These are phyloP conservation scores for Ptychadena robeensis DNA, from an alignment of 2,797 vertebrate species.

Conservation along the genomic window DNA sequence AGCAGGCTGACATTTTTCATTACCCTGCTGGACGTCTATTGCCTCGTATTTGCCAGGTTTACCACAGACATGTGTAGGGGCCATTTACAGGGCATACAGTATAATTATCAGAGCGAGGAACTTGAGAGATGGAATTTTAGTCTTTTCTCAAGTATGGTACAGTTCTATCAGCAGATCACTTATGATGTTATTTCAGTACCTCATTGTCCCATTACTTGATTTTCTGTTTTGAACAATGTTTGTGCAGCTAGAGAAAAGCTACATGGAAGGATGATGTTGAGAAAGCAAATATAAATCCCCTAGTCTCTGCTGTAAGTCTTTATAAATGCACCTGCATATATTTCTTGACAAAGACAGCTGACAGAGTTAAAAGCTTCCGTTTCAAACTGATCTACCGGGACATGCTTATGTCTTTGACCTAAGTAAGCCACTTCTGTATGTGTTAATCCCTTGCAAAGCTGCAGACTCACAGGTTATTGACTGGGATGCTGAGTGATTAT, in stretches of 20 bases:
- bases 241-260: not conserved
- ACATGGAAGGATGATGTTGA: not conserved
- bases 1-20: too few relatives aligned
- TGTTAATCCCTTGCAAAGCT: slow-evolving; percentile 55
- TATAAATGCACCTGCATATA: slow-evolving; percentile 22
- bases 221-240: not conserved
- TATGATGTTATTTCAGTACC: not conserved
- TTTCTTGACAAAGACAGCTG: slow-evolving; percentile 35
- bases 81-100: too few relatives aligned
- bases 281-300: not conserved
- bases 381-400: slow-evolving; percentile 30
- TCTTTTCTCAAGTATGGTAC: not conserved
- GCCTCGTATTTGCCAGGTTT: too few relatives aligned
- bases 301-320: not conserved
- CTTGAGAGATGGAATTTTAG: too few relatives aligned
- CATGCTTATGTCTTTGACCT: slow-evolving; percentile 55
- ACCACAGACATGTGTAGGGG: too few relatives aligned
- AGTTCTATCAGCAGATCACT: not conserved
- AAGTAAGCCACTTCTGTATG: slow-evolving; percentile 44
- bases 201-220: not conserved
- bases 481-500: slow-evolving; percentile 57
- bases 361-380: slow-evolving; percentile 53
- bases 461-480: slow-evolving; percentile 51
- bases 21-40: too few relatives aligned
- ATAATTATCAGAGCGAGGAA: too few relatives aligned